Percentiles rank a stretch among this genome's conserved stretches.
Conservation (phyloP, 2,113 vertebrate genomes). For the Tragelaphus imberbis region DNA sequence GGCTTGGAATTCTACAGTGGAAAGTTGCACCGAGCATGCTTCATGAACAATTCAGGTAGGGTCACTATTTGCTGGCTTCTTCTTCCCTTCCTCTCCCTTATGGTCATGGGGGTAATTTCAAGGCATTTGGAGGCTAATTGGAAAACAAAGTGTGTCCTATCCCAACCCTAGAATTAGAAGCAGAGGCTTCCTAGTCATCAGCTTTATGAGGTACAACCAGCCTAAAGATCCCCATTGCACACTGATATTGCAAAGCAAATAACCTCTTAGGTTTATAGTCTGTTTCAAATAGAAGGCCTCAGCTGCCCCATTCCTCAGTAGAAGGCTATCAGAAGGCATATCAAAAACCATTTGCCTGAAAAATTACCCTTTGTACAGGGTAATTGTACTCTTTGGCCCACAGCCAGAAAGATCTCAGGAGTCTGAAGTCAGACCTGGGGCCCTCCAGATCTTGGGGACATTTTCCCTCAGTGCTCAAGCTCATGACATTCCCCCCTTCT, state of each 20-base stretch:
- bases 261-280: neutral
- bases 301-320: neutral
- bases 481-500: neutral
- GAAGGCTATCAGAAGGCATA: neutral
- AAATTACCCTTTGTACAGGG: neutral
- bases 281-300: neutral
- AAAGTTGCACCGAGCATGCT: conserved; percentile 92
- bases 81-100: neutral
- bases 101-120: neutral
- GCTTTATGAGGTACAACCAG: neutral
- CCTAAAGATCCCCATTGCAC: neutral
- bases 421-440: neutral
- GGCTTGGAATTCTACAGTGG: conserved; percentile 99
- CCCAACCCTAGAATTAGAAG: neutral
- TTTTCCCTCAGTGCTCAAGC: neutral
- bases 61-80: neutral
- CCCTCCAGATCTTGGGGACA: neutral
- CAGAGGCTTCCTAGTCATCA: neutral
- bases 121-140: neutral
- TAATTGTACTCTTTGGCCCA: neutral
- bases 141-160: neutral
- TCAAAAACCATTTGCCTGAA: neutral
- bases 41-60: conserved; percentile 84
- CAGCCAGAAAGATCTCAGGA: neutral
- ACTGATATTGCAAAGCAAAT: neutral